Evolutionary conservation across 2,113 vertebrate species (phyloP), one percentile per base, ranked within the genome.

Genomic region (Tonatia bakeri): DNA sequence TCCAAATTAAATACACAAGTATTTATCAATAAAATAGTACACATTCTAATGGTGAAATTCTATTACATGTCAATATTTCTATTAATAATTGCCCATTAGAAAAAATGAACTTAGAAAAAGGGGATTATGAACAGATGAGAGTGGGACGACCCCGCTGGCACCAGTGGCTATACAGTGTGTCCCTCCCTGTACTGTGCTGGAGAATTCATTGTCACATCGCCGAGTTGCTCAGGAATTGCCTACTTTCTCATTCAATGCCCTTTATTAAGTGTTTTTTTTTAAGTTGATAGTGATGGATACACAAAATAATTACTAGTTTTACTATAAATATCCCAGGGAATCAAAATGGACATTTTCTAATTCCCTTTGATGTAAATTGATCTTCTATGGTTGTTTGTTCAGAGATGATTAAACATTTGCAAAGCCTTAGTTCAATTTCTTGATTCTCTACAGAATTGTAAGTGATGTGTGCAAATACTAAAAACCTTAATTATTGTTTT

Each of bases 331-430:
- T 81, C 33, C 5, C 36, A 83, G 64, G 11, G 13, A 94, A 73
- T 10, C 15, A 69, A 77, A 83, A 22, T 40, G 33, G 19, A 67
- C 16, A 22, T 72, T 90, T 92, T 84, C 45, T 77, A 89, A 94
- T n/a, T 83, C 12, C 22, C 26, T 92, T 87, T 82, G 38, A 67
- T 61, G 75, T 73, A 43, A 87, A 83, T 79, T 59, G 79, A 67
- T 83, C 40, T 26, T 83, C 17, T 90, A 9, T 84, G 11, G 65
- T 96, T 95, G 40, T 84, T 77, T 96, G 61, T 73, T 96, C 45
- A 90, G 81, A 92, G 47, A 69, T 83, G 40, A 87, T 82, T 83
- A 94, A 92, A 89, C 40, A 67, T 61, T 92, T 96, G 92, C 40
- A 87, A 77, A 92, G 9, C 36, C 52, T 92, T 82, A 77, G 43